These are phyloP conservation scores for Fistularia commersonii DNA, from an alignment of 2,797 vertebrate genomes.

Conservation along the genomic window DNA sequence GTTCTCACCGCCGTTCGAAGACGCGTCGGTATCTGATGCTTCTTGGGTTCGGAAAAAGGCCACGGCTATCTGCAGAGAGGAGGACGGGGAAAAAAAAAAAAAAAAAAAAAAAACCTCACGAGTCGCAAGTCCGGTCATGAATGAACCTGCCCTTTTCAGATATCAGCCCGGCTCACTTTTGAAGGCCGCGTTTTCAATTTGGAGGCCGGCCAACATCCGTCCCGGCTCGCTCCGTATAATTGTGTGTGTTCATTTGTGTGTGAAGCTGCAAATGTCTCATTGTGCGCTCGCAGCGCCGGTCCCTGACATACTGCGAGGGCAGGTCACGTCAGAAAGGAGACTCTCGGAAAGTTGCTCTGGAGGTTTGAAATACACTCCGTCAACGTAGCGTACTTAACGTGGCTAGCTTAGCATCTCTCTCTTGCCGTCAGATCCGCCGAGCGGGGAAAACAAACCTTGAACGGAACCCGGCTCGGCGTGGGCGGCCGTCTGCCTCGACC, in stretches of 20 bases:
- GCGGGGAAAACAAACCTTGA: no score
- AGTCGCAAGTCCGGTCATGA: conserved; percentile 33
- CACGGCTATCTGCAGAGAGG: conserved; percentile 53
- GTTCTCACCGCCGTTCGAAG: no score
- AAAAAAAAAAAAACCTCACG: conserved; percentile 29
- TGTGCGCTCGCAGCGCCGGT: conserved; percentile 43
- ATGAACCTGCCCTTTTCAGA: conserved; percentile 65
- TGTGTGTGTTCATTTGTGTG: conserved; percentile 59
- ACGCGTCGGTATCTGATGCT: background rate
- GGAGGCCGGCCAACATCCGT: conserved; percentile 56
- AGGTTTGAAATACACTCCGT: no score
- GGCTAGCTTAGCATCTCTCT: no score
- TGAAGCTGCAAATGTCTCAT: conserved; percentile 69
- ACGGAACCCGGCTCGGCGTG: no score
- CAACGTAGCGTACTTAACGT: no score
- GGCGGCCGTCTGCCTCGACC: no score
- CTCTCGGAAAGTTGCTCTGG: no score
- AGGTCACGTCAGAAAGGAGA: conserved; percentile 46
- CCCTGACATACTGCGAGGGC: conserved; percentile 46
- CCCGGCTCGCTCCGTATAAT: conserved; percentile 51
- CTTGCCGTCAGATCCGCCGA: no score
- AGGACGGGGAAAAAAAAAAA: no score
- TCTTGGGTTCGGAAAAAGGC: conserved; percentile 28
- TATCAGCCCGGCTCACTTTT: conserved; percentile 40
- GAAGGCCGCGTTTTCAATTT: conserved; percentile 46